Base-by-base conservation (phyloP, 2,113 vertebrate genomes). In the Stegostoma tigrinum region DNA sequence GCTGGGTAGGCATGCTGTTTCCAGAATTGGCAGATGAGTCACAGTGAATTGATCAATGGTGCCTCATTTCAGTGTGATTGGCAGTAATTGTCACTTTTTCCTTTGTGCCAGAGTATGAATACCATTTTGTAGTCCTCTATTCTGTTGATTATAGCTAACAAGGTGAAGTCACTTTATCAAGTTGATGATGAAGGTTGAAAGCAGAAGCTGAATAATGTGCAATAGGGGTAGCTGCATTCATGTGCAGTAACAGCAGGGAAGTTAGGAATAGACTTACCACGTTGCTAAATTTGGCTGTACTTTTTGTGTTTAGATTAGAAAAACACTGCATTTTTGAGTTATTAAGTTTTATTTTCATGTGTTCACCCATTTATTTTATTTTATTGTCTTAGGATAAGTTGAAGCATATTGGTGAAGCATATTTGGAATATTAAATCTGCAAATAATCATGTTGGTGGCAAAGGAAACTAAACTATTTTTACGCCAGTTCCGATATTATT, bases 111-210 rank as follows among this genome's bases (percentile, higher is more conserved):
- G 66, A 72, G 67, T 34, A 45, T 75, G 94, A 95, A 95, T 95
- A 68, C 68, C 68, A 72, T 30, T 95, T 95, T 94, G 93, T 94
- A 42, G 21, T 19, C 87, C 8, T 70, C 66, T 70, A 52, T 95
- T 48, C 68, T 30, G 67, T 24, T 52, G 94, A 95, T 95, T 72
- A 72, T 15, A 52, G 94, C 27, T 52, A 45, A 95, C 67, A 95
- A 95, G 94, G 75, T 95, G 94, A 95, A 72, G 67, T 95, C 94
- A 95, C 21, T 95, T 72, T 95, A 72, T 72, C 94, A 95, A 70
- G 68, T 95, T 95, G 94, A 72, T 75, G 94, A 68, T 15, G 38
- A 95, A 93, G 89, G 61, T 38, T 93, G 61, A n/a, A 38, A n/a
- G 55, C 34, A 66, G 55, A 91, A 91, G 5, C 30, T 61, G 30